Evolutionary conservation across 53 echinoderm and acorn worm genomes (phyloP), one percentile per base, ranked within the genome.

Genomic region (Temnopleurus reevesii): DNA sequence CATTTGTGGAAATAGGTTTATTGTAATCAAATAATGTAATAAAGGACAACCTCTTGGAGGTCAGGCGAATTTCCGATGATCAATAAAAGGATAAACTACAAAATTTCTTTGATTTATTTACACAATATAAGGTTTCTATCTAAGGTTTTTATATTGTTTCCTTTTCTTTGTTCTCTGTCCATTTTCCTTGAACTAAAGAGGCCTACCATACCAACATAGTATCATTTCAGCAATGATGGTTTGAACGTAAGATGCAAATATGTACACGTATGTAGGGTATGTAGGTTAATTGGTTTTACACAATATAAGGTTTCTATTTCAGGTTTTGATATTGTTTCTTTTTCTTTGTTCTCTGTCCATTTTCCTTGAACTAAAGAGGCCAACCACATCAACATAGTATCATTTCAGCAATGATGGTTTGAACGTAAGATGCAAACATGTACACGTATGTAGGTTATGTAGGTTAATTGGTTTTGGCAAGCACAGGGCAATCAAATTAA

Each of bases 221-320:
- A 18, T 33, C 30, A 63, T 63, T 31, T 3, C 4, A 63, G 18
- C 63, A 33, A 8, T 21, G 12, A 63, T 4, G 33, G 33, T 21
- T 29, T 15, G 18, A 63, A 31, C 31, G 33, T 15, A 63, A 63
- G 63, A 4, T 63, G 33, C 61, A 31, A 5, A 57, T 27, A 57
- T 24, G 58, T 24, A 3, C 34, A 31, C 2, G 19, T 19, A 71
- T 71, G 71, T 43, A 41, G n/a, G n/a, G n/a, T n/a, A n/a, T n/a
- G n/a, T n/a, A n/a, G 43, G 71, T 71, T 71, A 71, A 71, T 38
- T 71, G 41, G n/a, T 41, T n/a, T n/a, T n/a, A n/a, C n/a, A n/a
- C n/a, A n/a, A n/a, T n/a, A n/a, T n/a, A n/a, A n/a, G n/a, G n/a
- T n/a, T n/a, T n/a, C n/a, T n/a, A n/a, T n/a, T n/a, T n/a, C n/a